Percentiles rank a stretch among this genome's conserved stretches.
These are phyloP conservation scores for Microtus richardsoni DNA, from an alignment of 2,113 vertebrate genomes.

Conservation along the genomic window DNA sequence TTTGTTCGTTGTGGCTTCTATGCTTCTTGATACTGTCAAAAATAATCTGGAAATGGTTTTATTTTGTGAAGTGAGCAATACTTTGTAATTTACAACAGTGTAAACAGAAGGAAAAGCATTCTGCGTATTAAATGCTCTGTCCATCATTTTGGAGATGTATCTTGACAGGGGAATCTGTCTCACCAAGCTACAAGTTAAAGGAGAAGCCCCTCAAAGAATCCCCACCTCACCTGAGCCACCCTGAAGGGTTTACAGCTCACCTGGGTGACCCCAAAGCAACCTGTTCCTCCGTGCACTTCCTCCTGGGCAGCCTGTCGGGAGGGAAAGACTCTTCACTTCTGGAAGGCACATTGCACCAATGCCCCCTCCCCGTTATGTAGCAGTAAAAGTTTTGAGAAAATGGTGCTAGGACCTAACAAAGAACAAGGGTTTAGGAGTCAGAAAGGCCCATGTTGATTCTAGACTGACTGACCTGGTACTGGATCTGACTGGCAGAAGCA, in stretches of 20 bases:
- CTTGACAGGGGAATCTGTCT: neutral
- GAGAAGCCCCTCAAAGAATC: fast-evolving
- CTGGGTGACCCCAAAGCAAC: neutral
- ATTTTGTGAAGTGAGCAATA: constrained; percentile 91
- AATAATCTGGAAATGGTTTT: constrained; percentile 90
- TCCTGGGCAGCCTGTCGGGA: too few species aligned
- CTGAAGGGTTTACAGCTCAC: neutral
- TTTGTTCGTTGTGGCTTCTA: constrained; percentile 85
- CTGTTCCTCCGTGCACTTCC: too few species aligned
- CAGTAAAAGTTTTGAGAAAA: neutral
- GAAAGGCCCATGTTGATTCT: neutral
- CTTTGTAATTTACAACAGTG: constrained; percentile 91
- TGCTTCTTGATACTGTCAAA: constrained; percentile 88
- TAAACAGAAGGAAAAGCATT: constrained; percentile 88
- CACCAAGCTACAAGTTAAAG: neutral
- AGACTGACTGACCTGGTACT: neutral
- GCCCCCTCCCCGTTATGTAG: neutral
- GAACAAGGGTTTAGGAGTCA: neutral
- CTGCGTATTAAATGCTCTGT: constrained; percentile 87
- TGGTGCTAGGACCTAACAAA: neutral
- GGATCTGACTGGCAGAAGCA: neutral
- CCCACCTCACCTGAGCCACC: neutral
- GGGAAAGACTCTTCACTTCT: neutral
- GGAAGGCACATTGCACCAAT: neutral
- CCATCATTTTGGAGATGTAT: constrained; percentile 69